These are phyloP conservation scores for Beris morrisii DNA, from an alignment of 2,888 invertebrate genomes.

Conservation along the genomic window DNA sequence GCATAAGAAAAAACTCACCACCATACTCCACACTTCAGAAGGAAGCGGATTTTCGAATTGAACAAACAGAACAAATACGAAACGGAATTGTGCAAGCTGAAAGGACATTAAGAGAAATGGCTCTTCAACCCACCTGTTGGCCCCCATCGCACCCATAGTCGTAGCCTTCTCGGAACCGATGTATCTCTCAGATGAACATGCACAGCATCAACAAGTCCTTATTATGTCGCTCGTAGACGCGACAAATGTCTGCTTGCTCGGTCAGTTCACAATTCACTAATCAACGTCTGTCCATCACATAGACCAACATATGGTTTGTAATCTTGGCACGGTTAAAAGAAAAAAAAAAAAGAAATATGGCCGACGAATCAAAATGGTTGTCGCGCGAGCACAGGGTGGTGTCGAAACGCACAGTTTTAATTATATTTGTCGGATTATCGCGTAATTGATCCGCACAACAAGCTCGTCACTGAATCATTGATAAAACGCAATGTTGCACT, in stretches of 20 bases:
- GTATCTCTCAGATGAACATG: conserved; percentile 19
- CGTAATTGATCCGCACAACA: too few species aligned
- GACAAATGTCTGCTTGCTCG: not conserved
- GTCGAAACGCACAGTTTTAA: too few species aligned
- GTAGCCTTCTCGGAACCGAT: conserved; percentile 6
- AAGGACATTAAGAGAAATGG: conserved; percentile 31
- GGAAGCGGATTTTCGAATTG: too few species aligned
- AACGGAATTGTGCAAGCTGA: too few species aligned
- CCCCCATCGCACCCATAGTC: conserved; percentile 8
- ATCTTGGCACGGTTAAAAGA: not conserved
- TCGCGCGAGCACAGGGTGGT: too few species aligned
- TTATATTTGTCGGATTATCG: too few species aligned
- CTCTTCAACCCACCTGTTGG: conserved; percentile 31
- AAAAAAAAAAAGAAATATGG: conserved; percentile 14
- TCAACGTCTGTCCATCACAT: conserved; percentile 21
- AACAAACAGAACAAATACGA: too few species aligned
- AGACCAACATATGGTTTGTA: conserved; percentile 27
- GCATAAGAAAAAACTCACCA: too few species aligned
- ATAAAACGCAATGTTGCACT: too few species aligned
- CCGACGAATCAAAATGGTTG: not conserved
- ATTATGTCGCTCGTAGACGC: too few species aligned
- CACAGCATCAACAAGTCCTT: conserved; percentile 29
- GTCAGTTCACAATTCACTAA: conserved; percentile 29
- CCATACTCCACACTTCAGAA: too few species aligned
- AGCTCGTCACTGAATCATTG: too few species aligned